These are phyloP conservation scores for Phycodurus eques DNA, from an alignment of 2,113 vertebrate genomes.

Conservation along the genomic window DNA sequence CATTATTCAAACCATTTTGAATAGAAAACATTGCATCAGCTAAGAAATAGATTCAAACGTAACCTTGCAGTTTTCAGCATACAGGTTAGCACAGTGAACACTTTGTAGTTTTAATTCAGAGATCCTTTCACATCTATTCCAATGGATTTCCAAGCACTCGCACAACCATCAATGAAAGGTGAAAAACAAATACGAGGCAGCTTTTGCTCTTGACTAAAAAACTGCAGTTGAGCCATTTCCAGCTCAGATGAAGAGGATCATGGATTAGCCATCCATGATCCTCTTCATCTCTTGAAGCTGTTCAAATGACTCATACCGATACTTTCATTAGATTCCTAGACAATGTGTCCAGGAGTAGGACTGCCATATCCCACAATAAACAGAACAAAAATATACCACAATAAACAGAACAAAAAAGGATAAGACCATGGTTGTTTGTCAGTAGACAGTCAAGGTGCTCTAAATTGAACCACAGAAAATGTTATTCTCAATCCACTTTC, in stretches of 20 bases:
- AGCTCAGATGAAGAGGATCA: background rate
- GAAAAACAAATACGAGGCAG: background rate
- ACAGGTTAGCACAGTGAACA: conserved; percentile 27
- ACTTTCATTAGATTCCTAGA: background rate
- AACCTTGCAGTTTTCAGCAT: conserved; percentile 4
- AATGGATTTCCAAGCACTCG: background rate
- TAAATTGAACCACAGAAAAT: conserved; percentile 1
- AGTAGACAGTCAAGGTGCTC: background rate
- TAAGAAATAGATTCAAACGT: conserved; percentile 19
- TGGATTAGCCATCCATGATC: too few relatives aligned
- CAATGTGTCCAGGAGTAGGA: conserved; percentile 28
- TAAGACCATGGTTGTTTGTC: background rate
- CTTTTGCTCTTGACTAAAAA: background rate
- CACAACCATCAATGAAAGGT: background rate
- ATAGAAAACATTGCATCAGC: conserved; percentile 12
- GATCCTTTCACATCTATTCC: conserved; percentile 4
- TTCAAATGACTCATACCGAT: background rate
- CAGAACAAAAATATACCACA: conserved; percentile 2
- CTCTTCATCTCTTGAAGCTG: background rate
- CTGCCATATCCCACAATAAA: conserved; percentile 25
- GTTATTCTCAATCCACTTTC: background rate
- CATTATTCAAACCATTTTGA: conserved; percentile 2
- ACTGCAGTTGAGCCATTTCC: background rate
- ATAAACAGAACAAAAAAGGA: conserved; percentile 15
- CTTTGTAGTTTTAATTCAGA: conserved; percentile 29